Base-by-base conservation (phyloP, 2,797 vertebrate genomes). In the Enteromius paludinosus region DNA sequence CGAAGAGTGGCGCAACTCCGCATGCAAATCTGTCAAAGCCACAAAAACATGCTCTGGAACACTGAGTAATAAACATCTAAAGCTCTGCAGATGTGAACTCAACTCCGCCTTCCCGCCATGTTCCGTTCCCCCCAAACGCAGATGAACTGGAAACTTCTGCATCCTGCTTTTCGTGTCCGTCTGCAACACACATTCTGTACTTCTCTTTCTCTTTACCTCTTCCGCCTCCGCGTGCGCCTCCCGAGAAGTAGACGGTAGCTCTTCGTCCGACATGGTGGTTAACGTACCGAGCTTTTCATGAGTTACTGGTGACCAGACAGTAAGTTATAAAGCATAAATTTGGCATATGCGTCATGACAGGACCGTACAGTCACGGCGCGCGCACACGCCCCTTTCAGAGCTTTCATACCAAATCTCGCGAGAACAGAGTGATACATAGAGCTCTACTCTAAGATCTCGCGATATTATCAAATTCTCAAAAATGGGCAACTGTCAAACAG, bases 241-340 rank as follows among this genome's bases (percentile, higher is more conserved):
- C 59, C 78, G 75, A 70, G 90, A 91, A 78, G 90, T 91, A 47
- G 87, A 90, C 82, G 90, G 90, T 56, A 85, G 79, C 89, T 91
- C 90, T 82, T 90, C 87, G 81, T 91, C 90, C 28, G 89, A 91
- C 90, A 91, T 91, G 25, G 59, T 70, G 23, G 54, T 61, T 70
- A 78, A 20, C 12, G 49, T 14, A n/a, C 20, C 30, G 47, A 33
- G 82, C 62, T 85, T 81, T 77, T 82, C 85, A 86, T 88, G 56
- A 77, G 73, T 86, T 82, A 82, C 76, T 78, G 70, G 59, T 77
- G 28, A 65, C 45, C 78, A 66, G 73, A 81, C 77, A 79, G 75
- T 78, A 82, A 90, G 86, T 88, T 88, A 71, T 75, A 83, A 85
- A 87, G 61, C 41, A 69, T 59, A 86, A 84, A 87, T 87, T 76